Evolutionary conservation across 2,113 vertebrate genomes (phyloP), one percentile per base, ranked within the genome.

Genomic region (Triplophysa rosa): DNA sequence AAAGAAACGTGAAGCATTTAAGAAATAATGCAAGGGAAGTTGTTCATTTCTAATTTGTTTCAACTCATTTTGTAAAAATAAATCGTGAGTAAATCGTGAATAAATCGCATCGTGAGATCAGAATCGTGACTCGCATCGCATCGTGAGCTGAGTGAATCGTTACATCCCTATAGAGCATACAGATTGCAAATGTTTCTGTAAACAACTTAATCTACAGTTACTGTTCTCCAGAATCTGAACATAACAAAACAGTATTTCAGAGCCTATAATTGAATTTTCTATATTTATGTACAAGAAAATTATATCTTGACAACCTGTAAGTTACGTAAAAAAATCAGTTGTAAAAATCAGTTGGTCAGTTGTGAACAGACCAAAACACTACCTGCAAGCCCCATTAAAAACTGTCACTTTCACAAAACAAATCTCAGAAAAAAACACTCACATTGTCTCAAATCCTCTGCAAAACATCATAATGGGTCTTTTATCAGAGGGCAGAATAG

Each of bases 401-500:
- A 66, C 68, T 80, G 78, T 62, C 77, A 80, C 24, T 24, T 83
- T 80, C 66, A 78, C 77, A 82, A 84, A 77, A 80, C 67, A 85
- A 45, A 70, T 66, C 56, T 56, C 58, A 72, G 33, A 19, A 19
- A 52, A 52, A 65, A 26, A 82, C 64, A 75, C n/a, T 64, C 59
- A 56, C 63, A 79, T 59, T 64, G 77, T 80, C 77, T 69, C 63
- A 24, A 74, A 83, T 26, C 78, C 58, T 24, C 45, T 61, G 29
- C 85, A 66, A 82, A 85, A 80, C 68, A 84, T 72, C 83, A 87
- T 81, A 88, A 86, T 78, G 56, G 79, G 65, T 86, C 72, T 84
- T 86, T 87, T 87, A 89, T 90, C 80, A 80, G 64, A 73, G 81
- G 33, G 74, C 62, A 76, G 78, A 84, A 77, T 76, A 76, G 82